Base-by-base conservation (phyloP, 2,797 vertebrate species). In the Parauchenoglanis ngamensis region DNA sequence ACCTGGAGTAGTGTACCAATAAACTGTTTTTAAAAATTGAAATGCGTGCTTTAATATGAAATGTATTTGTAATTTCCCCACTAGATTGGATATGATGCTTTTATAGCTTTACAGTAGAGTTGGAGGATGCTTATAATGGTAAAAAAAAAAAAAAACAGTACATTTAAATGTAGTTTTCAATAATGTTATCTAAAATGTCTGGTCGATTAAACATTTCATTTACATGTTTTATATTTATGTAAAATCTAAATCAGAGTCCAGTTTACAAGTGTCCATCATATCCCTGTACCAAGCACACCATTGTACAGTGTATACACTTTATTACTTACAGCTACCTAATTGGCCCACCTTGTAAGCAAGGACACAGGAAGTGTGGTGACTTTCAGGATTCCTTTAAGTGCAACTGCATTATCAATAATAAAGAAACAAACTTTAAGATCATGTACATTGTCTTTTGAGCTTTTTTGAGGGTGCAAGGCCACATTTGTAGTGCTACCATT, bases 1-100 rank as follows among this genome's bases (percentile, higher is more conserved):
- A 70, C 15, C 49, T 61, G 52, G 46, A 65, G 15, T 88, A 89
- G 89, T 75, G 40, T 77, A 76, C 77, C 56, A 91, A 91, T 91
- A 91, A 91, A 91, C 82, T 15, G 35, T 86, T 90, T 87, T 77
- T 72, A 73, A 68, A 83, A 44, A 40, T 59, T 12, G 21, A 77
- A 46, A 7, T 72, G 49, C 80, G 61, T 44, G 25, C 59, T 67
- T 54, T 67, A 23, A 49, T 52, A 52, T 67, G 40, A 49, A 54
- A 19, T 52, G 6, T 15, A 28, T 54, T 21, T 78, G n/a, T 54
- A 23, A 56, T 57, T 78, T 35, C 8, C 1, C 4, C 17, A 28
- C 3, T 21, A 19, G 10, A 3, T 77, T 31, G 52, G 8, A 31
- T 49, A 28, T 54, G 17, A 78, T 13, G 7, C 17, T 70, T 75